phyloP scores from a whole-genome alignment of 35 echinoderm and acorn worm genomes.

The Apostichopus parvimensis region DNA sequence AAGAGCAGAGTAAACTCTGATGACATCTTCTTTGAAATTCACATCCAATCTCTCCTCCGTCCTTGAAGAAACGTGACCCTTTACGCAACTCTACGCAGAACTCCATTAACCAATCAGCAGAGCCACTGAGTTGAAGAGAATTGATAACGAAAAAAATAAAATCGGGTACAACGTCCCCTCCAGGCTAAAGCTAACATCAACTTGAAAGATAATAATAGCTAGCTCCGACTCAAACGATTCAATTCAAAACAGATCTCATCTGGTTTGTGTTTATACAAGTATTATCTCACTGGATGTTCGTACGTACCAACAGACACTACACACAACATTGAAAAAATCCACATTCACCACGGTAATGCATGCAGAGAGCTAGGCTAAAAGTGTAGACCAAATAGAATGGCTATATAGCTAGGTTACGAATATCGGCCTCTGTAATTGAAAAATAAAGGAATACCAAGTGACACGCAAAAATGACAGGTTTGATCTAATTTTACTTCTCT shows the following conservation, averaged over 20 bases:
- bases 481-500: constrained; percentile 37
- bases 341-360: neutral
- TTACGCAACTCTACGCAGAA: constrained; percentile 1
- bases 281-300: constrained; percentile 2
- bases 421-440: constrained; percentile 35
- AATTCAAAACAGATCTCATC: neutral
- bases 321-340: neutral
- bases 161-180: constrained; percentile 31
- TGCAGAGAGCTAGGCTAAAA: neutral
- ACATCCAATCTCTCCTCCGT: constrained; percentile 13
- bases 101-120: constrained; percentile 26
- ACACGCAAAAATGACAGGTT: constrained; percentile 33
- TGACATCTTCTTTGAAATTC: constrained; percentile 14
- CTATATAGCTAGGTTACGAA: neutral
- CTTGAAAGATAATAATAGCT: constrained; percentile 18
- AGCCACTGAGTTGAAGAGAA: neutral
- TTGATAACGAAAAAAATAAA: constrained; percentile 4
- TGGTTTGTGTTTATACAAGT: neutral
- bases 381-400: neutral
- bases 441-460: neutral
- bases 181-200: constrained; percentile 42
- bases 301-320: neutral
- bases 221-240: neutral
- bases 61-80: constrained; percentile 46
- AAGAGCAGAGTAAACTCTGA: constrained; percentile 1